Base-by-base conservation (phyloP, 2,113 vertebrate species). In the Vidua chalybeata region DNA sequence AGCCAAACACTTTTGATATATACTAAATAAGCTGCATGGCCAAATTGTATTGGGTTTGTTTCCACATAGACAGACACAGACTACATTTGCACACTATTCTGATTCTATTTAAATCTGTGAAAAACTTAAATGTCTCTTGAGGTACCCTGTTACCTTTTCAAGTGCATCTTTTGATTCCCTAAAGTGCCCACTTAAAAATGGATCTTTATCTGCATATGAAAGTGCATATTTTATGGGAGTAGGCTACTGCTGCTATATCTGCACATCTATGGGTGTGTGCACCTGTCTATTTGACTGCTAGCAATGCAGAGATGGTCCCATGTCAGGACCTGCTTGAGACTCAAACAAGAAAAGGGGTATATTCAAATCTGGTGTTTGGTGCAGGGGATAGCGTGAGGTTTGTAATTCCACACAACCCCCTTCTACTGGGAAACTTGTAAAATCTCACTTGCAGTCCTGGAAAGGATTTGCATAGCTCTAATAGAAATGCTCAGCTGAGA, bases 401-500 rank as follows among this genome's bases (percentile, higher is more conserved):
- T 93, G 61, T 61, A 81, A 92, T 82, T 95, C 80, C 41, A 82
- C 28, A 18, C 46, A 41, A 58, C 22, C 37, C 7, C 37, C 24
- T 90, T 87, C 61, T 93, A 76, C 73, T 43, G 54, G 28, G 23
- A 84, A 94, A 86, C 62, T 84, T 92, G 61, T 73, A 81, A 92
- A 84, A 90, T 68, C 37, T 87, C 56, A 48, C 69, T 92, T 22
- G 37, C 76, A 68, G 58, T 56, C 76, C 61, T 82, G 76, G 62
- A 93, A 93, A 90, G 59, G 63, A 94, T 94, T 90, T 92, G 80
- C 54, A 72, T 69, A 94, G 86, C 62, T 84, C 66, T 94, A 93
- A 94, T 73, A 89, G 80, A 91, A 96, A 95, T 23, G 56, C 76
- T 96, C 7, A 3, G 79, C 88, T 87, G 82, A 94, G 95, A 96